Conservation (phyloP, 2,888 invertebrate genomes). For the Caenorhabditis sp. region DNA sequence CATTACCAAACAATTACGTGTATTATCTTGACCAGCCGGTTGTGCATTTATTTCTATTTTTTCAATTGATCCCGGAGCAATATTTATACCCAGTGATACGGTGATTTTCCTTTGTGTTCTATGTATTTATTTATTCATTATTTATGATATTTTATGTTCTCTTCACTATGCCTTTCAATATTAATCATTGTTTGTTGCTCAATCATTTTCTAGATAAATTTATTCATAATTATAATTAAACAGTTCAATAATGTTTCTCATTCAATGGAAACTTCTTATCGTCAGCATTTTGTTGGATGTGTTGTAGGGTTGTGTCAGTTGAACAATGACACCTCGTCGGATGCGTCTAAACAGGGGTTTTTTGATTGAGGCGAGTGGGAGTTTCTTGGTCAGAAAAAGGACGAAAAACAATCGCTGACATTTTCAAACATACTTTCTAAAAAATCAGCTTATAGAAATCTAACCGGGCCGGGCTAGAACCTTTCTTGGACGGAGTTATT, state of each 20-base stretch:
- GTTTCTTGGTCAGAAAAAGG: no score
- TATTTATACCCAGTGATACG: neutral
- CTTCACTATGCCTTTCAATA: neutral
- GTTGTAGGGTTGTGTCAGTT: conserved; percentile 6
- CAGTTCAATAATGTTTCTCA: no score
- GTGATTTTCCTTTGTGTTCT: neutral
- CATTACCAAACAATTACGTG: neutral
- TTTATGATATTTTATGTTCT: neutral
- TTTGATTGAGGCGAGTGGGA: no score
- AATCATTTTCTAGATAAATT: neutral
- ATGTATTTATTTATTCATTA: neutral
- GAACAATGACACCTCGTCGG: conserved; percentile 23
- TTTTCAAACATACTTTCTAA: no score
- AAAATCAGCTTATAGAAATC: no score
- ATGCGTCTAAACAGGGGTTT: no score
- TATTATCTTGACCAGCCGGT: neutral
- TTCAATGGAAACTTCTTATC: neutral
- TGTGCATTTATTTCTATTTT: neutral
- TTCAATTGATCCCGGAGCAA: neutral
- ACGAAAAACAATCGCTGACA: no score
- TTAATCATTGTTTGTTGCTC: neutral
- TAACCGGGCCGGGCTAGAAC: no score
- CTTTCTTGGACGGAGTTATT: no score
- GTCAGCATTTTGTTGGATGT: conserved; percentile 19
- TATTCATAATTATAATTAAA: no score